Conservation (phyloP, 2,888 invertebrate species). For the Drosophila lutescens region DNA sequence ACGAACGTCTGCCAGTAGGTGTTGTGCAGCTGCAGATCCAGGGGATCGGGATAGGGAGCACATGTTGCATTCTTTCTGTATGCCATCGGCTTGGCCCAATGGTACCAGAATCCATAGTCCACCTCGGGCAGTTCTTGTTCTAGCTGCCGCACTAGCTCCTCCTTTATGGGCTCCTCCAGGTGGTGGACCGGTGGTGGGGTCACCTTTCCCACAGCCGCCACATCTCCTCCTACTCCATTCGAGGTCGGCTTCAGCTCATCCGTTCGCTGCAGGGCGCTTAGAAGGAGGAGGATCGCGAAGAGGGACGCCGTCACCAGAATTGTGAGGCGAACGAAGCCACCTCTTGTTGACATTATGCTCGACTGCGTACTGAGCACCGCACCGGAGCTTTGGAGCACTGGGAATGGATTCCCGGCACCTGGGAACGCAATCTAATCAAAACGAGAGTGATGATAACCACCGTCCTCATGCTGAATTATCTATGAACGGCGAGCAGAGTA, state of each 20-base stretch:
- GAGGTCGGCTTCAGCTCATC: constrained; percentile 4
- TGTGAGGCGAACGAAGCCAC: constrained; percentile 38
- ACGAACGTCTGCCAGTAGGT: constrained; percentile 95
- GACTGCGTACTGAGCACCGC: constrained; percentile 22
- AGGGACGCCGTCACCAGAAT: constrained; percentile 44
- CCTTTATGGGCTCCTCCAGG: constrained; percentile 51
- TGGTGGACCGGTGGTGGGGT: not conserved
- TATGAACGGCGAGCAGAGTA: not conserved
- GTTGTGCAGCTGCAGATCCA: constrained; percentile 95
- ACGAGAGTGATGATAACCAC: constrained; percentile 22
- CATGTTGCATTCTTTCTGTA: constrained; percentile 85
- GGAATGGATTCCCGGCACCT: constrained; percentile 1
- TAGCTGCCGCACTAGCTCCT: constrained; percentile 53
- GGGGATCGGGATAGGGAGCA: constrained; percentile 92
- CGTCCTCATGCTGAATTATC: constrained; percentile 16
- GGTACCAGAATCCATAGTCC: constrained; percentile 65
- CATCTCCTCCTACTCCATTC: not conserved
- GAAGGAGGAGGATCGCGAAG: constrained; percentile 49
- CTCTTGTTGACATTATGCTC: constrained; percentile 57
- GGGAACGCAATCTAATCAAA: constrained; percentile 31
- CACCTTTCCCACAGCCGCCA: not conserved
- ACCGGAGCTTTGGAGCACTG: too few species aligned
- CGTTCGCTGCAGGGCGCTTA: constrained; percentile 23
- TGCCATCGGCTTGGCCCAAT: constrained; percentile 51
- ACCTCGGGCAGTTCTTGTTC: constrained; percentile 65